These are phyloP conservation scores for Columbina picui DNA, from an alignment of 2,113 vertebrate genomes.

Conservation along the genomic window DNA sequence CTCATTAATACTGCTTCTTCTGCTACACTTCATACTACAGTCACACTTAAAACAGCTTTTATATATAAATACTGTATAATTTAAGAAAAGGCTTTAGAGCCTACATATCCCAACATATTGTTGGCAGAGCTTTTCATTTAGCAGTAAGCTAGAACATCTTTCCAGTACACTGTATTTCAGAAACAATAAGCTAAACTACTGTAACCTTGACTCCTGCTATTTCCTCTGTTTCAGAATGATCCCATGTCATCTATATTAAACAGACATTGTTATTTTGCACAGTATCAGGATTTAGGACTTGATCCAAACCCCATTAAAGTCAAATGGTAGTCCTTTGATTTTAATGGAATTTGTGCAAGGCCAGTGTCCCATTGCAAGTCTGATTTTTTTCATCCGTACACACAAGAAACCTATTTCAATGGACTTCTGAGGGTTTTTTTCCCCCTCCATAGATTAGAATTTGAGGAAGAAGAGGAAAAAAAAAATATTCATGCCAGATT, in stretches of 20 bases:
- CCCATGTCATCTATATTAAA: neutral
- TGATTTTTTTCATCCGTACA: constrained; percentile 13
- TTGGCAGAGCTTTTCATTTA: neutral
- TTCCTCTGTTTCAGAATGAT: neutral
- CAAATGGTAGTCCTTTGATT: constrained; percentile 14
- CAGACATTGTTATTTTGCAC: neutral
- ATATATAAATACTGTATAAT: rapidly evolving
- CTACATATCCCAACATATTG: neutral
- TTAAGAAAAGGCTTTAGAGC: neutral
- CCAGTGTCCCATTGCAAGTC: neutral
- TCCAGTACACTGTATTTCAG: neutral
- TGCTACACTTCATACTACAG: neutral
- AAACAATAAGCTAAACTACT: neutral
- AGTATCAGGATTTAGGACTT: neutral
- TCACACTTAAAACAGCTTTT: neutral
- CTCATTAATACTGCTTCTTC: neutral
- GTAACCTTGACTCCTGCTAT: constrained; percentile 35
- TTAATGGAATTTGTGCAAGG: constrained; percentile 13
- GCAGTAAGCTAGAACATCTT: constrained; percentile 13
- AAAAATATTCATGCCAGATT: constrained; percentile 49
- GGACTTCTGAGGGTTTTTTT: neutral
- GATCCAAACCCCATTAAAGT: constrained; percentile 36
- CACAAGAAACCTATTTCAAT: constrained; percentile 56
- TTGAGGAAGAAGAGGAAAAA: neutral
- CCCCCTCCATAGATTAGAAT: neutral